Evolutionary conservation across 2,113 vertebrate species (phyloP).

Genomic region (Saccopteryx leptura): DNA sequence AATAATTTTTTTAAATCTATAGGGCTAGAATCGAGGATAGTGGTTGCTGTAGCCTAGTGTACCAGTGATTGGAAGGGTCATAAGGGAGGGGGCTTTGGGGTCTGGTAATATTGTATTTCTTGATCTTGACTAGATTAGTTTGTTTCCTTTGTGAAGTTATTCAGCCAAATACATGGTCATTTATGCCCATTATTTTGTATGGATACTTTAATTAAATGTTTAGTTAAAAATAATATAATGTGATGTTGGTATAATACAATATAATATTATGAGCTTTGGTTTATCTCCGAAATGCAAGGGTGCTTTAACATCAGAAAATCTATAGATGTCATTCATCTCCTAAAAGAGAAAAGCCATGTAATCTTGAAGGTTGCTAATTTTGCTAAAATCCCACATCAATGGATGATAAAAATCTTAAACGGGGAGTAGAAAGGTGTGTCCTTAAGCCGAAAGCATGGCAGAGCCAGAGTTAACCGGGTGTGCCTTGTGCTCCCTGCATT

Average conservation of each 20-base stretch:
- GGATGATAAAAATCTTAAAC: background rate
- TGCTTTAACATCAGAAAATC: background rate
- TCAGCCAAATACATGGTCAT: background rate
- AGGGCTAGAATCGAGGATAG: background rate
- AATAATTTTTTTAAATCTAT: background rate
- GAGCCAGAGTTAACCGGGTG: background rate
- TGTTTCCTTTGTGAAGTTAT: background rate
- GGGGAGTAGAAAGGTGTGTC: background rate
- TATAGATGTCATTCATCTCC: background rate
- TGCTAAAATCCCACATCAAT: background rate
- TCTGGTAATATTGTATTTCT: background rate
- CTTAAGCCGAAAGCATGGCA: background rate
- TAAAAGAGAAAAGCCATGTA: background rate
- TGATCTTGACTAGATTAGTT: background rate
- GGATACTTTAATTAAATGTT: background rate
- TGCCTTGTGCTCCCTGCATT: background rate
- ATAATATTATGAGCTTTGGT: background rate
- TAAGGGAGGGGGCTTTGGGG: background rate
- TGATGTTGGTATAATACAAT: background rate
- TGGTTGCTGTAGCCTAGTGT: rapidly evolving
- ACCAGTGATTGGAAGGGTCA: background rate
- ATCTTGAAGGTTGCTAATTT: background rate
- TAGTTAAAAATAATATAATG: background rate
- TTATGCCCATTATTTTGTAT: background rate
- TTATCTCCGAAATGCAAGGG: background rate